phyloP scores from a whole-genome alignment of 2,797 vertebrate genomes.

The Aplochiton taeniatus region DNA sequence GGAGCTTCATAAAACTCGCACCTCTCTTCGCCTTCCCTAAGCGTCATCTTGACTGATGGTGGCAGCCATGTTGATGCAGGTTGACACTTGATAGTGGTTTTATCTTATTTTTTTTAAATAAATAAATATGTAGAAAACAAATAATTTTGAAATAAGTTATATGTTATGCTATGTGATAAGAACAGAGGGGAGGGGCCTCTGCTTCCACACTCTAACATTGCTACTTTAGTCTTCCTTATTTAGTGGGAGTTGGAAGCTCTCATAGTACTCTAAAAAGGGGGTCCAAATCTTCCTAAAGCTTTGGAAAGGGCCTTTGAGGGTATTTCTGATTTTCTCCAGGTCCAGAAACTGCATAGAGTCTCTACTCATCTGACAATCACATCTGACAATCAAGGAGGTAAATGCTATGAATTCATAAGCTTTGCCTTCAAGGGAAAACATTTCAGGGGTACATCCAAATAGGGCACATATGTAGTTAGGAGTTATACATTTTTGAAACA shows the following conservation, averaged over 20 bases:
- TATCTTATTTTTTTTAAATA: no score
- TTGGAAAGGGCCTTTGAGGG: slow-evolving; percentile 17
- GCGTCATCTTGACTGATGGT: neutral
- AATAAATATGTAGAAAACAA: no score
- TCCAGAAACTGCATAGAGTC: slow-evolving; percentile 29
- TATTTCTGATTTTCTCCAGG: slow-evolving; percentile 18
- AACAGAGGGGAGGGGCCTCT: neutral
- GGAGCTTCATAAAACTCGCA: slow-evolving; percentile 52
- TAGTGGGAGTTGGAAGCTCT: slow-evolving; percentile 19
- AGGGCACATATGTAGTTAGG: no score
- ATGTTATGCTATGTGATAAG: no score
- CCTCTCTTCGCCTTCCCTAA: slow-evolving; percentile 32
- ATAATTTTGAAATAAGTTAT: no score
- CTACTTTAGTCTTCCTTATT: neutral
- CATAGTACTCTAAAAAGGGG: slow-evolving; percentile 15
- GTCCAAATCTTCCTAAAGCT: slow-evolving; percentile 7
- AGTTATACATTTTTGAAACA: no score
- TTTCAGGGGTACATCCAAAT: no score
- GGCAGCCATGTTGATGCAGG: slow-evolving; percentile 42
- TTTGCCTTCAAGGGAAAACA: no score
- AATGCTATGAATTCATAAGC: slow-evolving; percentile 25
- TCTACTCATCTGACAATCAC: no score
- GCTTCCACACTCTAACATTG: neutral
- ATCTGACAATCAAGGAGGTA: slow-evolving; percentile 37
- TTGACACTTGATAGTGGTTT: slow-evolving; percentile 27